Evolutionary conservation across 2,888 invertebrate species (phyloP), one percentile per base, ranked within the genome.

Genomic region (Drosophila bunnanda): DNA sequence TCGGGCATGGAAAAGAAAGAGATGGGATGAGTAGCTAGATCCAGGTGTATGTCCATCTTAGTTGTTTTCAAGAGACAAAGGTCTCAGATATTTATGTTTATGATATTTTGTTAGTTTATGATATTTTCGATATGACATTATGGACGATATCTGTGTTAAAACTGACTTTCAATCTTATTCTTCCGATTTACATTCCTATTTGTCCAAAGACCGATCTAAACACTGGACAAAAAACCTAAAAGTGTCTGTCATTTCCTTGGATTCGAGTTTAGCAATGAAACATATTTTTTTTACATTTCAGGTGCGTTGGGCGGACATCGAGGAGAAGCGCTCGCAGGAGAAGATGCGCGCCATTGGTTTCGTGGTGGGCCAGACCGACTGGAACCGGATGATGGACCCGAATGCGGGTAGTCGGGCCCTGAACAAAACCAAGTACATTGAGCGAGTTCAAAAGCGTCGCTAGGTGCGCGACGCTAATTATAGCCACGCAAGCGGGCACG

Each of bases 261-360:
- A 12, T 6, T 12, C 0, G 1, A 38, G 38, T 15, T 8, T 15
- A 2, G 0, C 1, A 5, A 0, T 17, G 15, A 20, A 30, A 48
- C 1, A 30, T 17, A 32, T 20, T 5, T 15, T n/a, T 20, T 32
- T 50, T 15, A 2, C 5, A 1, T 70, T 75, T 3, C 48, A 99
- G 98, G 98, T 99, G 85, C 96, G 98, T 88, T 99, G 99, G 99
- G 98, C 98, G 55, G 99, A 99, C 93, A 94, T 99, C 90, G 99
- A 99, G 94, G 98, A 98, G 93, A 94, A 96, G 90, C 96, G 96
- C 88, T 94, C 96, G 89, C 98, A 98, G 93, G 96, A 97, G 91
- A 97, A 98, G 93, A 96, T 98, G 95, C 95, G 98, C 57, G 98
- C 97, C 30, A 96, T 99, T 76, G 99, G 99, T 25, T 99, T 99